Evolutionary conservation across 2,797 vertebrate genomes (phyloP), one percentile per base, ranked within the genome.

Genomic region (Phataginus tetradactyla): DNA sequence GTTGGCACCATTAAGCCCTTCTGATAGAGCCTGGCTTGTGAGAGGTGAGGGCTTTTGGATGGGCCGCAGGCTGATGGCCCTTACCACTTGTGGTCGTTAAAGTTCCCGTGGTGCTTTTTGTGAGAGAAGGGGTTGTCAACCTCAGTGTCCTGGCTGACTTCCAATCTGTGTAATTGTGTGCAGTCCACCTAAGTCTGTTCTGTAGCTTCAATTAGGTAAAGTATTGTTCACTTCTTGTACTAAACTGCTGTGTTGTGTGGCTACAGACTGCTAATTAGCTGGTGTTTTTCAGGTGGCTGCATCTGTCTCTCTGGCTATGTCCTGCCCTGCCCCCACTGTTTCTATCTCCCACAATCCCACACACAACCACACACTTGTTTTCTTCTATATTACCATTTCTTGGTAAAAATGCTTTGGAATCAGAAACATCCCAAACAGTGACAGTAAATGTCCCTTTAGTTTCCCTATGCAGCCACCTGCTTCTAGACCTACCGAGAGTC

Each of bases 191-290:
- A 96, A 96, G 92, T 86, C 78, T n/a, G 83, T 94, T 96, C 83
- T 96, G 74, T 86, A 96, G 96, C 94, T 97, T 97, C 96, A 96
- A 97, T 96, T 97, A 97, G 97, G 97, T 97, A 97, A 95, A 96
- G 92, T 91, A 97, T 97, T 97, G 86, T 97, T 97, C 97, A 84
- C 69, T 95, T 95, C 97, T 96, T 96, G 75, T 90, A 94, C 86
- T 94, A 96, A 97, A 96, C 94, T 86, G 95, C 95, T 97, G 93
- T 91, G 92, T 94, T 95, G 96, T 96, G 92, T 97, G 96, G 92
- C 83, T 95, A 92, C 66, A 85, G 95, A 89, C 69, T 96, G 95
- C 97, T 96, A 96, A 98, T 97, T 97, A 97, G 92, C 93, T 72
- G 27, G 89, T 91, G 66, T 92, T 95, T 97, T 95, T 88, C 88